phyloP scores from a whole-genome alignment of 2,797 vertebrate species.

The Pseudomugil gertrudae region DNA sequence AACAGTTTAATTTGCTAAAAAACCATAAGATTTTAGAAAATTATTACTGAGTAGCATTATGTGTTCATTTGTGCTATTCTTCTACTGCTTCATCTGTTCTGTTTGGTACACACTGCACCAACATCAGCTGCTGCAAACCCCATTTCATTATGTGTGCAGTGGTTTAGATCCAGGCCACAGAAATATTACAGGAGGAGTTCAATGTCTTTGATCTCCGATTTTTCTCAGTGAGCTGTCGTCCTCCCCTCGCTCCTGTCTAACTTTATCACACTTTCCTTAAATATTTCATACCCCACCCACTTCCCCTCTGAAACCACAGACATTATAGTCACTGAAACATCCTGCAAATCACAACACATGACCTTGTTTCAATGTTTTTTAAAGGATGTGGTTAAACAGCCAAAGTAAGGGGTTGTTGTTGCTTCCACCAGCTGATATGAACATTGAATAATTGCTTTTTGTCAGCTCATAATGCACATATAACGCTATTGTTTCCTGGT shows the following conservation, averaged over 20 bases:
- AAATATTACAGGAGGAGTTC: constrained; percentile 33
- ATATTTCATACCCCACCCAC: constrained; percentile 59
- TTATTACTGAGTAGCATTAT: too few relatives aligned
- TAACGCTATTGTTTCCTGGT: constrained; percentile 9
- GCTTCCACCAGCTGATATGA: constrained; percentile 9
- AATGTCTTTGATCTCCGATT: constrained; percentile 57
- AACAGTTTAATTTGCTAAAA: too few relatives aligned
- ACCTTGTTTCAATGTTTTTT: constrained; percentile 55
- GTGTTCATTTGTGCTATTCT: too few relatives aligned
- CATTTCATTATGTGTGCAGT: constrained; percentile 22
- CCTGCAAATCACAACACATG: constrained; percentile 51
- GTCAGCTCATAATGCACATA: constrained; percentile 23
- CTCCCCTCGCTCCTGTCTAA: constrained; percentile 30
- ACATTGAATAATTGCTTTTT: constrained; percentile 15
- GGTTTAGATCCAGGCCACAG: constrained; percentile 48
- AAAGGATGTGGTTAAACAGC: constrained; percentile 26
- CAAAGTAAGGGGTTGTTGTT: constrained; percentile 21
- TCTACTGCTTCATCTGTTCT: constrained; percentile 15
- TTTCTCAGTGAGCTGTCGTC: constrained; percentile 52
- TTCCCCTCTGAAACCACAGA: constrained; percentile 36
- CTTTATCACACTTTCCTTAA: constrained; percentile 53
- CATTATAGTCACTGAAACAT: constrained; percentile 58
- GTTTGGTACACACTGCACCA: not conserved
- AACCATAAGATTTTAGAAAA: too few relatives aligned
- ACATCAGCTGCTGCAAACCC: constrained; percentile 7